Percentiles rank a stretch among this genome's conserved stretches.
Conservation (phyloP, 2,888 invertebrate genomes). For the Yponomeuta sedellus region DNA sequence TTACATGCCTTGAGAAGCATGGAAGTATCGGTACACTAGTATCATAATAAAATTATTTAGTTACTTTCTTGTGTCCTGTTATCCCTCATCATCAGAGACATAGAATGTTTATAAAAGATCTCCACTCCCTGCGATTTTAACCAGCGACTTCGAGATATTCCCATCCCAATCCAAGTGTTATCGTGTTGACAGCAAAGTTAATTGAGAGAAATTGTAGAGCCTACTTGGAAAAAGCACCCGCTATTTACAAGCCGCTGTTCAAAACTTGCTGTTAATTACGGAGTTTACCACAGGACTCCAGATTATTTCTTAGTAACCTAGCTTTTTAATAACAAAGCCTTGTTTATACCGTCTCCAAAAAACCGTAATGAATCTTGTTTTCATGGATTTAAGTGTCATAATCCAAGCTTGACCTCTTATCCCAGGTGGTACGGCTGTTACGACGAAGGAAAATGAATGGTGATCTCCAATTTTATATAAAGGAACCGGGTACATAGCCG, state of each 20-base stretch:
- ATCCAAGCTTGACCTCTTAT: not conserved
- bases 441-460: not conserved
- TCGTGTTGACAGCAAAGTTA: no score
- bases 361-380: not conserved
- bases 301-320: not conserved
- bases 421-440: not conserved
- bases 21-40: no score
- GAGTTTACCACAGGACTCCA: not conserved
- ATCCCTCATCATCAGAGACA: no score
- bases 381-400: not conserved
- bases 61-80: no score
- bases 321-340: not conserved
- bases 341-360: not conserved
- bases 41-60: no score
- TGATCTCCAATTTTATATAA: not conserved
- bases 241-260: not conserved
- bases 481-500: not conserved
- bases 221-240: not conserved
- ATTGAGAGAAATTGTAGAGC: no score
- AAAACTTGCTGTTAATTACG: not conserved
- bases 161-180: no score
- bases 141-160: no score
- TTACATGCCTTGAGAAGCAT: no score
- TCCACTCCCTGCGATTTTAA: no score
- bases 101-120: no score